Conservation (phyloP, 2,888 invertebrate genomes). For the Baronia brevicornis region DNA sequence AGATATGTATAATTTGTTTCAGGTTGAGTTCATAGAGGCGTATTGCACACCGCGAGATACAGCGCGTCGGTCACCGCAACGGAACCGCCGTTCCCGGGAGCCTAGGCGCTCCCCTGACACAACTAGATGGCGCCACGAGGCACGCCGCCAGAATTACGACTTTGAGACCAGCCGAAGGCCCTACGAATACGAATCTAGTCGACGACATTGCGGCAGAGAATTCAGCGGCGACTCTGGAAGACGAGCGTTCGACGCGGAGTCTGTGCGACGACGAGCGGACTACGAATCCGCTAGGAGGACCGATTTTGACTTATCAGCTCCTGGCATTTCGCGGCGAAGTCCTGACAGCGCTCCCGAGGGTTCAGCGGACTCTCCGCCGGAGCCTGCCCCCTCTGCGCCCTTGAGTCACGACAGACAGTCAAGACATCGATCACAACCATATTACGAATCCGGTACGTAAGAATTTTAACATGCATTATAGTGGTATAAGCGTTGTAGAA, state of each 20-base stretch:
- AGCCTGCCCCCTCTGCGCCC: slow-evolving; percentile 67
- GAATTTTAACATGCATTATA: neutral
- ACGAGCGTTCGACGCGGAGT: slow-evolving; percentile 60
- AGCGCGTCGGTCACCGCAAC: slow-evolving; percentile 62
- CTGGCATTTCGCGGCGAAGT: slow-evolving; percentile 56
- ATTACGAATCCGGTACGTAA: slow-evolving; percentile 69
- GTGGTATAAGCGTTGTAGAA: too few relatives aligned
- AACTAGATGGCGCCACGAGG: slow-evolving; percentile 65
- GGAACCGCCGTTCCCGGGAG: slow-evolving; percentile 60
- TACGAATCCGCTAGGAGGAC: slow-evolving; percentile 69
- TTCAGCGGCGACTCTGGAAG: slow-evolving; percentile 62
- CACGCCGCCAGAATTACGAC: slow-evolving; percentile 60
- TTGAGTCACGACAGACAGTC: slow-evolving; percentile 53
- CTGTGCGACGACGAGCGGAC: slow-evolving; percentile 60
- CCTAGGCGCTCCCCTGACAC: slow-evolving; percentile 61
- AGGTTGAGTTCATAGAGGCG: slow-evolving; percentile 84
- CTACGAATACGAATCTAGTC: slow-evolving; percentile 54
- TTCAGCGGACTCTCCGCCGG: slow-evolving; percentile 64
- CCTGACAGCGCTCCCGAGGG: slow-evolving; percentile 68
- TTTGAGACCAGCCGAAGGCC: slow-evolving; percentile 56
- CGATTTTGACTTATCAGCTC: slow-evolving; percentile 64
- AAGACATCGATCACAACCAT: slow-evolving; percentile 59
- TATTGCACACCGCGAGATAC: slow-evolving; percentile 85
- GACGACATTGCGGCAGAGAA: slow-evolving; percentile 45
- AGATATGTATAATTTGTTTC: slow-evolving; percentile 42